A percentile compares a stretch with the other conserved stretches of the same genome.
Evolutionary conservation across 1,140 invertebrate genomes (phyloP).

Genomic region (Anastrepha ludens): DNA sequence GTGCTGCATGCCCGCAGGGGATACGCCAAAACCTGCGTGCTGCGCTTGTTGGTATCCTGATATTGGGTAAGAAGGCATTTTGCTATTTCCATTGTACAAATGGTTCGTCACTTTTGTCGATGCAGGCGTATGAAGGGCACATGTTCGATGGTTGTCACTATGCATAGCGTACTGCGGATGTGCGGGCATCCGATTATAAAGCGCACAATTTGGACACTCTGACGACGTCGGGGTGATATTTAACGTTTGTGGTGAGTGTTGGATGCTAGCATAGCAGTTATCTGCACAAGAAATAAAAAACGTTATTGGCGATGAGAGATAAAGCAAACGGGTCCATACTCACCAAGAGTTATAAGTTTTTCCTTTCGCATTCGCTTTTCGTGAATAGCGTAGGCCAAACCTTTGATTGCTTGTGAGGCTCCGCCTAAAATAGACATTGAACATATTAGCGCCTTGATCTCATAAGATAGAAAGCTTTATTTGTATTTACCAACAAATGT

Average conservation of each 20-base stretch:
- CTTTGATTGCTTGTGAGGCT: constrained; percentile 66
- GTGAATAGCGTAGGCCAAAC: constrained; percentile 62
- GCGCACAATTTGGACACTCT: constrained; percentile 56
- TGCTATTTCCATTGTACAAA: constrained; percentile 57
- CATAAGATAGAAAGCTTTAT: neutral
- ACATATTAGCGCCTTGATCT: neutral
- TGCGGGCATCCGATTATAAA: constrained; percentile 48
- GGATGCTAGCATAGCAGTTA: constrained; percentile 68
- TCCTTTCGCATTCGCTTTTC: constrained; percentile 66
- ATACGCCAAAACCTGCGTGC: neutral
- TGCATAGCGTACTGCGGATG: constrained; percentile 51
- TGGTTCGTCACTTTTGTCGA: constrained; percentile 55
- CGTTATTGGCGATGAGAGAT: constrained; percentile 23
- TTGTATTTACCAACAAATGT: constrained; percentile 77
- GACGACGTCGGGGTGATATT: neutral
- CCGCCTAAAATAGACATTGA: constrained; percentile 55
- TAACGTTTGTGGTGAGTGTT: constrained; percentile 46
- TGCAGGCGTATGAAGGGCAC: constrained; percentile 60
- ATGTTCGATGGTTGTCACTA: constrained; percentile 55
- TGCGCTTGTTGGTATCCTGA: constrained; percentile 38
- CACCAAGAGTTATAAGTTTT: constrained; percentile 54
- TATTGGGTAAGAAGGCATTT: constrained; percentile 32
- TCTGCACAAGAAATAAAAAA: constrained; percentile 57
- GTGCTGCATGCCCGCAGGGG: constrained; percentile 63
- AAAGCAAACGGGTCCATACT: neutral